Evolutionary conservation across 2,888 invertebrate genomes (phyloP), one percentile per base, ranked within the genome.

Genomic region (Parasteatoda lunata): DNA sequence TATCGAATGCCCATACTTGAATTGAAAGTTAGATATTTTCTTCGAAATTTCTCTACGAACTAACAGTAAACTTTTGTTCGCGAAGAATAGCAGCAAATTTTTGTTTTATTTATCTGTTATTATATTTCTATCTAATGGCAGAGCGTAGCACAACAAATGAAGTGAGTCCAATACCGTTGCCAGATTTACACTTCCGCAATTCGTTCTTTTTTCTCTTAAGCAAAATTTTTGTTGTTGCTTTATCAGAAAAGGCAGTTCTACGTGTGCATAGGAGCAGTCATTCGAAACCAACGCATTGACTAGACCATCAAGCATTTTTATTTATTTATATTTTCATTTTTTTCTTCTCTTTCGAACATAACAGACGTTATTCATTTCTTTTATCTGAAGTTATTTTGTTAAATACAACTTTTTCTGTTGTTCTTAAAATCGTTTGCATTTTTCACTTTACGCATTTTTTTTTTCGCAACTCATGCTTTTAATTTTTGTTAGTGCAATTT

Each of bases 151-250:
- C 51, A 73, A 64, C 79, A 85, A 85, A 85, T 85, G 85, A 85
- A 85, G 85, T 85, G 85, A 75, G 76, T 76, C 84, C 64, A 51
- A 73, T 59, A 68, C 78, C 64, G 78, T 70, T 76, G 75, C 79
- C 79, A 85, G 79, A 84, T 85, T 79, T 80, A 76, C 78, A 85
- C 85, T 85, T 85, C 85, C 85, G 85, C 85, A 76, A 85, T 81
- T 73, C 52, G 52, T 80, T 79, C 5, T 59, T 72, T 84, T 65
- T 72, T 77, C 65, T 79, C 51, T 49, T 75, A 30, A 30, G 13
- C 11, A 6, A 66, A 68, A 45, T 77, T 66, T 78, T 72, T 54
- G 47, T 30, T 66, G 72, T 71, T 79, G 47, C 59, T 59, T 71
- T 51, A 49, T 75, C 47, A 30, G 48, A 59, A 82, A 81, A 69